phyloP scores from a whole-genome alignment of 2,888 invertebrate genomes.

The Leptopilina drosophilae region DNA sequence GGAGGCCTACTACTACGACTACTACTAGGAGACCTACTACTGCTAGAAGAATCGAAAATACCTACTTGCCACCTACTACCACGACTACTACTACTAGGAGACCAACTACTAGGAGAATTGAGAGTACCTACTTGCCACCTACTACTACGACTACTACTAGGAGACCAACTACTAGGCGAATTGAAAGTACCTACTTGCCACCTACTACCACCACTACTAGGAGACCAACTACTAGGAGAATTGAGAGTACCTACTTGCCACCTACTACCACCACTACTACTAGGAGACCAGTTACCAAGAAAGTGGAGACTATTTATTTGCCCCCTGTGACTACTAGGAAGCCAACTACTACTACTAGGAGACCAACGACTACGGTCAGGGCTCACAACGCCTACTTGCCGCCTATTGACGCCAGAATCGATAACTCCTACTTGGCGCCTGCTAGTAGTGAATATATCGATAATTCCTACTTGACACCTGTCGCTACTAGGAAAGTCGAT shows the following conservation, averaged over 20 bases:
- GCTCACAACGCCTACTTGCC: too few relatives aligned
- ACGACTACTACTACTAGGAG: not conserved
- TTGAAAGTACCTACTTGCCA: too few relatives aligned
- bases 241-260: slow-evolving; percentile 7
- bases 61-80: not conserved
- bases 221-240: not conserved
- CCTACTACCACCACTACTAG: too few relatives aligned
- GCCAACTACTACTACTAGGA: not conserved
- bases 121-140: not conserved
- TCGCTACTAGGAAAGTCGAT: too few relatives aligned
- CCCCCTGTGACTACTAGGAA: not conserved
- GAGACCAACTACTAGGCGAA: not conserved
- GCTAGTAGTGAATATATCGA: not conserved
- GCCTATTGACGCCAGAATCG: not conserved
- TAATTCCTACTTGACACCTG: not conserved
- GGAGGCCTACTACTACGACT: not conserved
- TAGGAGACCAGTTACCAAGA: not conserved
- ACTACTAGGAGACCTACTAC: not conserved
- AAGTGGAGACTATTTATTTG: not conserved
- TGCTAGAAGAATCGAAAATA: not conserved
- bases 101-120: not conserved
- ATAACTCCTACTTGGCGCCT: not conserved
- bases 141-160: not conserved
- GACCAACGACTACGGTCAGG: not conserved
- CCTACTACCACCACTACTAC: not conserved